Percentiles rank a stretch among this genome's conserved stretches.
phyloP scores from a whole-genome alignment of 2,113 vertebrate species.

The Castor canadensis region DNA sequence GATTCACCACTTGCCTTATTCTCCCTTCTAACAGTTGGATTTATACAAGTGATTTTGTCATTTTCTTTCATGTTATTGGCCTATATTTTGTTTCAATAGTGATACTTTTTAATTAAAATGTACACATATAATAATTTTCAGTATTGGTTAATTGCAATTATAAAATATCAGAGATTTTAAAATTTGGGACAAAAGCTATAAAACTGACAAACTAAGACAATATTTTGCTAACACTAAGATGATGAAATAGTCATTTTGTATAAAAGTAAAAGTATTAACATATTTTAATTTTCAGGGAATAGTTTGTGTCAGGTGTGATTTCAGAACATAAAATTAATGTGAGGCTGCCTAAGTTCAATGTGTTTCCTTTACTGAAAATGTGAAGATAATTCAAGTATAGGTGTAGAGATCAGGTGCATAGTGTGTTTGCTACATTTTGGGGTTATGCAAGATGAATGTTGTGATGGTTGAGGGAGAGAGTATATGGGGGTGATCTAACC shows the following conservation, averaged over 20 bases:
- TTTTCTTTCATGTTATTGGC: slow-evolving; percentile 1
- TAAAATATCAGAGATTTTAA: neutral
- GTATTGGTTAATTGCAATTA: neutral
- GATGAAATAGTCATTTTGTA: slow-evolving; percentile 1
- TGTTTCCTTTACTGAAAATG: neutral
- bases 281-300: neutral
- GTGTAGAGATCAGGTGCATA: neutral
- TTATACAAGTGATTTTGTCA: neutral
- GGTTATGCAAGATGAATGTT: neutral
- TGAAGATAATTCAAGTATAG: neutral
- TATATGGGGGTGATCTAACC: too few species aligned
- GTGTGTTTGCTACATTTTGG: neutral
- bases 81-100: neutral
- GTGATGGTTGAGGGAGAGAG: too few species aligned
- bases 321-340: neutral
- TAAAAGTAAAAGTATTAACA: neutral
- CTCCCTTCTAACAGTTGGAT: neutral
- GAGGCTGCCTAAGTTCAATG: too few species aligned
- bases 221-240: neutral
- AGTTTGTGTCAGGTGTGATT: neutral
- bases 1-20: neutral
- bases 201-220: neutral
- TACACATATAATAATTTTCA: neutral
- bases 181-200: neutral
- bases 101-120: neutral